Percentiles rank a stretch among this genome's conserved stretches.
Conservation (phyloP, 2,797 vertebrate species). For the Microctenopoma steveboyesi region DNA sequence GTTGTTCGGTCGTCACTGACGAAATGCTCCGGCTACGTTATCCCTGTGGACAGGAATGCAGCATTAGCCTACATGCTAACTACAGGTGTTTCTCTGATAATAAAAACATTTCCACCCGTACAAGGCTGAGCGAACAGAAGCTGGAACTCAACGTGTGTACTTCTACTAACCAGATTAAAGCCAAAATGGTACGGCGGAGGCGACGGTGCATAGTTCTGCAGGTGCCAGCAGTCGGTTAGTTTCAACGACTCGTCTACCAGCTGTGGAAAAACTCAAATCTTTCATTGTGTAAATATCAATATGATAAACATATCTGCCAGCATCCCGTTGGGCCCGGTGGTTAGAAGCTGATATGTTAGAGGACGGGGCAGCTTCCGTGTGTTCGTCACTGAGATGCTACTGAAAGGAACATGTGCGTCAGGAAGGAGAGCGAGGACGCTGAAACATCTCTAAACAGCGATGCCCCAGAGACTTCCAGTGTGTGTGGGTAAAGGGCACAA, state of each 20-base stretch:
- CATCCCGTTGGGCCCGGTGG: constrained; percentile 67
- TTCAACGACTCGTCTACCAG: constrained; percentile 71
- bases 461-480: constrained; percentile 76
- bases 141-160: constrained; percentile 40
- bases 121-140: constrained; percentile 58
- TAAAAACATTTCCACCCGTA: constrained; percentile 47
- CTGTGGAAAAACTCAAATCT: constrained; percentile 73
- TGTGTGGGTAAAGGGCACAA: constrained; percentile 68
- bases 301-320: constrained; percentile 85
- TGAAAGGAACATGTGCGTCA: constrained; percentile 42
- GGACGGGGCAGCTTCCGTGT: constrained; percentile 60
- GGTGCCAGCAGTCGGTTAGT: constrained; percentile 77
- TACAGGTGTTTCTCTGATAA: constrained; percentile 46
- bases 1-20: constrained; percentile 1
- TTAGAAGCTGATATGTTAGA: constrained; percentile 80
- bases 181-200: constrained; percentile 53
- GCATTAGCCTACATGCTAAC: constrained; percentile 57
- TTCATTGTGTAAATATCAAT: constrained; percentile 83
- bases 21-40: not conserved
- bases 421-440: constrained; percentile 35
- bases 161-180: constrained; percentile 66
- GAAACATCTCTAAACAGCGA: constrained; percentile 61
- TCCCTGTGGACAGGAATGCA: constrained; percentile 51
- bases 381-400: constrained; percentile 59
- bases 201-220: constrained; percentile 84